Evolutionary conservation across 2,888 invertebrate genomes (phyloP), one percentile per base, ranked within the genome.

Genomic region (Agonopterix subpropinquella): DNA sequence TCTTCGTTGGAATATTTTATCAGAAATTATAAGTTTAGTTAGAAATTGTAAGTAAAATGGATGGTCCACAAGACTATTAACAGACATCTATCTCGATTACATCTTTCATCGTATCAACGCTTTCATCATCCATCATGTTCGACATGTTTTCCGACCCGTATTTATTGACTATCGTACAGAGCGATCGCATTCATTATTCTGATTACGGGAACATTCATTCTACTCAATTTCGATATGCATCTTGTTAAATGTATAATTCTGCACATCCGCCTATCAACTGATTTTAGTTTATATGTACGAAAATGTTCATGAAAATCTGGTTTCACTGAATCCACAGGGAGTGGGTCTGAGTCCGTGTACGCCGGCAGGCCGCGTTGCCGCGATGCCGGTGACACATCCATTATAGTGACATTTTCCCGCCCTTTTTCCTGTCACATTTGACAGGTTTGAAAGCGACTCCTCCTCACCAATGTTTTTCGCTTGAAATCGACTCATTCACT

Each of bases 351-450:
- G 70, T 67, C 71, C 73, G 70, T 70, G 70, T 74, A 75, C 76
- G 73, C 74, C 76, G 70, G 70, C 74, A 76, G 76, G 73, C 74
- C 70, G 73, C 79, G 73, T 73, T 66, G 69, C 73, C 74, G 74
- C 77, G 75, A 73, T 86, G 83, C 71, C 77, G 77, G 76, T 86
- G 87, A 88, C 87, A 87, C 83, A 85, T 88, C 87, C 86, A 88
- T 87, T 88, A 87, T 78, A 77, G 75, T 78, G 86, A 82, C 84
- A 80, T 80, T 84, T 83, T 80, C 69, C 82, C 85, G 81, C 83
- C 87, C 84, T 85, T 85, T 88, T 87, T 80, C 75, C 82, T 82
- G 84, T 84, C 86, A 82, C 73, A 67, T 86, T 81, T 88, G 87
- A 86, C 86, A 87, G 80, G 70, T 87, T 84, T 80, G 81, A 83